These are phyloP conservation scores for Gila robusta DNA, from an alignment of 2,797 vertebrate species.

Conservation along the genomic window DNA sequence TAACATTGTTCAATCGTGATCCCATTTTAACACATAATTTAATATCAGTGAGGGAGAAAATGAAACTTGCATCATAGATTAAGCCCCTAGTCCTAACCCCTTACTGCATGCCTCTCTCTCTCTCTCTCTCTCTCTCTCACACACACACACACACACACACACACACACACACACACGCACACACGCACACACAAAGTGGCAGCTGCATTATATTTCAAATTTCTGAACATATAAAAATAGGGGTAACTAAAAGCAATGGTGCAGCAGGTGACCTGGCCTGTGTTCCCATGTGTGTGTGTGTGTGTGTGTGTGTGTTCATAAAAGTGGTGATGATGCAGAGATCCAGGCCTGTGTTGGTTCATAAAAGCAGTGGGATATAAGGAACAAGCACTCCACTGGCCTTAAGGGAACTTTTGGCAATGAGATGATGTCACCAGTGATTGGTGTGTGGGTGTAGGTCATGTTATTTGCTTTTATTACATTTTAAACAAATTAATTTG, in stretches of 20 bases:
- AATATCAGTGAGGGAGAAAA: conserved; percentile 49
- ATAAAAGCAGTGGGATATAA: conserved; percentile 43
- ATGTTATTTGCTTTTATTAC: neutral
- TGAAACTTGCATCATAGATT: conserved; percentile 40
- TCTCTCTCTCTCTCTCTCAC: neutral
- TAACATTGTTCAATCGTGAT: conserved; percentile 31
- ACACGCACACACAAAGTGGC: neutral
- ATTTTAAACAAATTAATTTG: conserved; percentile 4
- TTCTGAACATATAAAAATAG: conserved; percentile 46
- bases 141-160: too few relatives aligned
- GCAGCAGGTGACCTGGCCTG: conserved; percentile 19
- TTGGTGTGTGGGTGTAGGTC: conserved; percentile 17
- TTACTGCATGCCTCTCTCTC: neutral
- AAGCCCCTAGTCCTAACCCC: neutral
- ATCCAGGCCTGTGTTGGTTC: conserved; percentile 42
- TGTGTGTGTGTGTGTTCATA: conserved; percentile 8
- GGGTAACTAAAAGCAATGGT: conserved; percentile 31
- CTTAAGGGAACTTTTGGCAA: conserved; percentile 31
- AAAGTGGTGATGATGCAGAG: conserved; percentile 46
- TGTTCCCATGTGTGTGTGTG: neutral
- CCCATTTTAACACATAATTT: conserved; percentile 48
- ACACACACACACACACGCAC: too few relatives aligned
- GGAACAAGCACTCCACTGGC: conserved; percentile 22
- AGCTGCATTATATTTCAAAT: conserved; percentile 32
- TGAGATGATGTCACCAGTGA: conserved; percentile 27